These are phyloP conservation scores for Equus przewalskii DNA, from an alignment of 2,113 vertebrate genomes.

Conservation along the genomic window DNA sequence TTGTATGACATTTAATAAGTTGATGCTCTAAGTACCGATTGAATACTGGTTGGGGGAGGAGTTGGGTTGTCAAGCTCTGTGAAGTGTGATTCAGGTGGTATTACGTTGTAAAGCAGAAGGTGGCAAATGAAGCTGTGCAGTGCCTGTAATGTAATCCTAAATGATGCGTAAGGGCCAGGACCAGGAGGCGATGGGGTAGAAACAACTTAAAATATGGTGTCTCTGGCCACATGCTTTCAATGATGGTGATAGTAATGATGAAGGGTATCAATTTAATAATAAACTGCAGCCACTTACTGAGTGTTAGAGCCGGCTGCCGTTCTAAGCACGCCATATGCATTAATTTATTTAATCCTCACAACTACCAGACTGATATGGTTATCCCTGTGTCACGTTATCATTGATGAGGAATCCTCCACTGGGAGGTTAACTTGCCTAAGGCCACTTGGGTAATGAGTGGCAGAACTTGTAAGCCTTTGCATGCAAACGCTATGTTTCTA, in stretches of 20 bases:
- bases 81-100: not conserved
- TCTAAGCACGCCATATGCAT: accelerated
- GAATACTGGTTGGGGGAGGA: no score
- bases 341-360: not conserved
- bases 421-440: not conserved
- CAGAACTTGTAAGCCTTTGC: not conserved
- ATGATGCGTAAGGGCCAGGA: not conserved
- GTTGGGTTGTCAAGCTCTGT: not conserved
- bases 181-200: no score
- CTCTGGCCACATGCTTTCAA: not conserved
- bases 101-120: not conserved
- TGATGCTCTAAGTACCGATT: not conserved
- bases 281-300: not conserved
- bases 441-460: not conserved
- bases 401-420: not conserved
- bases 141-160: accelerated
- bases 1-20: not conserved
- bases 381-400: not conserved
- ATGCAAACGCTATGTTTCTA: accelerated
- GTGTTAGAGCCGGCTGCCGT: not conserved
- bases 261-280: not conserved
- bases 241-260: no score
- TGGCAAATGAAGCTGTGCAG: accelerated
- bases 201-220: not conserved
- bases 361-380: not conserved